Evolutionary conservation across 2,797 vertebrate genomes (phyloP).

Genomic region (Syngnathus acus): DNA sequence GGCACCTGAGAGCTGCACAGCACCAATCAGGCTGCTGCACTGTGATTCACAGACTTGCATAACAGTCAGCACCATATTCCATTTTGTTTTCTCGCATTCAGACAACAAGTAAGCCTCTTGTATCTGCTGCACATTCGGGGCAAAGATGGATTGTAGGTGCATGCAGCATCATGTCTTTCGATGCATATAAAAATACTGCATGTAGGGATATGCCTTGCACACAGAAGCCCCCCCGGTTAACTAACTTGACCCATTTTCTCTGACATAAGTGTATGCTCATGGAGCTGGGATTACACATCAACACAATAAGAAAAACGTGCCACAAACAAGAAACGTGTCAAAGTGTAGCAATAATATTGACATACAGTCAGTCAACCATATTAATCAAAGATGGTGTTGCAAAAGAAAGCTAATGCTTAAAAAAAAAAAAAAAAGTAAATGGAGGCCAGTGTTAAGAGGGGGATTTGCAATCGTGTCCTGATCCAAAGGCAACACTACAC

Average conservation of each 20-base stretch:
- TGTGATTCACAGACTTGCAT: slow-evolving; percentile 62
- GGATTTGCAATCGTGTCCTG: not conserved
- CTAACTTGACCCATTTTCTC: slow-evolving; percentile 55
- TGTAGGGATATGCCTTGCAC: not conserved
- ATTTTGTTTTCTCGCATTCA: slow-evolving; percentile 13
- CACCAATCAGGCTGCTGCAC: slow-evolving; percentile 53
- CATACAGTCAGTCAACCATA: not conserved
- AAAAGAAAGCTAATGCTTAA: not conserved
- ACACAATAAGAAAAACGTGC: not conserved
- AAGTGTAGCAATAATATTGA: not conserved
- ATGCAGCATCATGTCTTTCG: slow-evolving; percentile 3
- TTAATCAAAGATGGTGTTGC: not conserved
- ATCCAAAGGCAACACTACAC: not conserved
- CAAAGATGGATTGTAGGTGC: not conserved
- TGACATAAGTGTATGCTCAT: slow-evolving; percentile 12
- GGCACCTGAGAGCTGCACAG: slow-evolving; percentile 49
- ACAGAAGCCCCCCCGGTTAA: slow-evolving; percentile 11
- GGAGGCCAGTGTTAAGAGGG: not conserved
- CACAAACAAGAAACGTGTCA: not conserved
- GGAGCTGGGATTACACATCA: slow-evolving; percentile 2
- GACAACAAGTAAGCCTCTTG: slow-evolving; percentile 19
- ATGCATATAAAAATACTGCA: not conserved
- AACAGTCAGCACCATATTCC: slow-evolving; percentile 45
- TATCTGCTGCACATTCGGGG: slow-evolving; percentile 15
- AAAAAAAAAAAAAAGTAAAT: not conserved